Base-by-base conservation (phyloP, 2,888 invertebrate genomes). In the Tortricodes alternella region DNA sequence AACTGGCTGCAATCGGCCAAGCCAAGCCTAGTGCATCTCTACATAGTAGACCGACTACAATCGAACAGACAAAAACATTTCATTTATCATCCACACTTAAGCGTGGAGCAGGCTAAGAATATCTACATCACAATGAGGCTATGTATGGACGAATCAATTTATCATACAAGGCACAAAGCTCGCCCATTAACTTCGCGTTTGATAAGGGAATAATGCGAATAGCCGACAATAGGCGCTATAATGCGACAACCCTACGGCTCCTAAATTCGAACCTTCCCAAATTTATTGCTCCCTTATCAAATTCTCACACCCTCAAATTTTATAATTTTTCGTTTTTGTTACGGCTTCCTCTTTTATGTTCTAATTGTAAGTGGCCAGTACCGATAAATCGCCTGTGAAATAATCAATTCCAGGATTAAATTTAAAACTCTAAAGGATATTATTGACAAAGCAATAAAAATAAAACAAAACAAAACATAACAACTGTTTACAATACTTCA, bases 171-270 rank as follows among this genome's bases (percentile, higher is more conserved):
- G 79, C 80, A 89, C 88, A 89, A 89, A 81, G 89, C 84, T 81
- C 68, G 81, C 83, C 88, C 89, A 89, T 90, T 90, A 89, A 88
- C 87, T 88, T 87, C 80, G 77, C 80, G 84, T 82, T 88, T 87
- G 88, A 89, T 89, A 87, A 88, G 85, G 85, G 89, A 84, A 87
- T 87, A 87, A 86, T 84, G 79, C 80, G 80, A 78, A 77, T 74
- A 75, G 76, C 74, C 81, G 78, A 89, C 87, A 89, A 89, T 83
- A 74, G 82, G 65, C 72, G 70, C 80, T 79, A 78, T 84, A 83
- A 80, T 73, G 76, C 80, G 83, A 85, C 83, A 81, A 74, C 81
- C 78, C 76, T 68, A 69, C 72, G 74, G 74, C 75, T 74, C 78
- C 73, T 71, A 73, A 64, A 61, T 62, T 63, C 72, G 67, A 74